Conservation (phyloP, 2,797 vertebrate species). For the Bucorvus abyssinicus region DNA sequence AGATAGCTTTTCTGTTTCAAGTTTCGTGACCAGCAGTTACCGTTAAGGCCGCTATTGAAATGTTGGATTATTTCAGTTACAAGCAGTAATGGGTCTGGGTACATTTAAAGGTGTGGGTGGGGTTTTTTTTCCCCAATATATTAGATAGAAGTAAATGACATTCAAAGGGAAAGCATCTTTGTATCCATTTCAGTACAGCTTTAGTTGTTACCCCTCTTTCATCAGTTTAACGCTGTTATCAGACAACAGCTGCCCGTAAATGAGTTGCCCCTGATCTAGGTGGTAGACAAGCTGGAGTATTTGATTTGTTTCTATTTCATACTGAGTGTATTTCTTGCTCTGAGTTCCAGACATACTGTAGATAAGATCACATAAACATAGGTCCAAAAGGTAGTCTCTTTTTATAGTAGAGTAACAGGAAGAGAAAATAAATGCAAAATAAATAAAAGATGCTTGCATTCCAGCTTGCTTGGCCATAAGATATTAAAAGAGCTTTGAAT, state of each 20-base stretch:
- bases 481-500: neutral
- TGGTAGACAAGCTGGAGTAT: neutral
- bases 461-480: neutral
- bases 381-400: neutral
- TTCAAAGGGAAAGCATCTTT: neutral
- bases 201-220: neutral
- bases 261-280: neutral
- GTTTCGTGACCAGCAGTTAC: conserved; percentile 46
- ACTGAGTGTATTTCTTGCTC: neutral
- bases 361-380: neutral
- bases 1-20: conserved; percentile 27
- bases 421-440: neutral
- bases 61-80: conserved; percentile 50
- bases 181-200: neutral
- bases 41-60: conserved; percentile 37
- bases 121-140: neutral
- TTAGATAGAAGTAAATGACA: conserved; percentile 11
- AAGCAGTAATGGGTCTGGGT: conserved; percentile 19
- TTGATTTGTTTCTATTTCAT: neutral
- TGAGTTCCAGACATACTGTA: neutral
- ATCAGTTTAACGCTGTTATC: neutral
- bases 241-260: neutral
- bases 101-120: neutral
- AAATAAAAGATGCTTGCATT: neutral
- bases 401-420: neutral